Conservation (phyloP, 2,797 vertebrate genomes). For the Ctenosaura bakeri region DNA sequence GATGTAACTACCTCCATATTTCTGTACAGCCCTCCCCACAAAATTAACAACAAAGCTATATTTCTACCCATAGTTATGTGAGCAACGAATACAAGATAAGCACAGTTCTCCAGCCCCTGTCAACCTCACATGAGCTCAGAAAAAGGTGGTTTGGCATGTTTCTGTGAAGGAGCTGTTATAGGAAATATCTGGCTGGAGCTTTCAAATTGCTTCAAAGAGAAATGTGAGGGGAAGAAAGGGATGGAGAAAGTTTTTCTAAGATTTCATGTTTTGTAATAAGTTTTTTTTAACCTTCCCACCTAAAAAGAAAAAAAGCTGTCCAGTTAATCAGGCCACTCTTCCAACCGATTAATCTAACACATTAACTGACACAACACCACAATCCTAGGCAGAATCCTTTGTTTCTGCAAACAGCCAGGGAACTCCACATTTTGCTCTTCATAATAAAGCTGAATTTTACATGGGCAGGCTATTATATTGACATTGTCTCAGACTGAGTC, state of each 20-base stretch:
- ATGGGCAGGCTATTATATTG: constrained; percentile 5
- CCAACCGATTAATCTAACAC: too few relatives aligned
- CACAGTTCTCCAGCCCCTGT: neutral
- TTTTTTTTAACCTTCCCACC: too few relatives aligned
- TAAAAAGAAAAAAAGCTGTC: neutral
- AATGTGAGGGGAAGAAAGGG: too few relatives aligned
- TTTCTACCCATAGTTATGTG: neutral
- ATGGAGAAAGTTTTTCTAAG: neutral
- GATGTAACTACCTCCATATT: neutral
- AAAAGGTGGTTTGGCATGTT: neutral
- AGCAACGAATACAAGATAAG: neutral
- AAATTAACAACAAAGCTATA: neutral
- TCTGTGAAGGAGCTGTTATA: neutral
- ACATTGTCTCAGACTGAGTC: neutral
- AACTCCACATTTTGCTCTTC: neutral
- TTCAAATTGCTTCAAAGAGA: neutral
- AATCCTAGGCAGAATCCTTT: neutral
- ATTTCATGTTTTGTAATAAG: neutral
- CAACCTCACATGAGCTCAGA: neutral
- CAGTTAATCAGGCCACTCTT: neutral
- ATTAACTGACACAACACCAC: neutral
- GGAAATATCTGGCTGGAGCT: neutral
- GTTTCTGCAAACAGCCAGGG: neutral
- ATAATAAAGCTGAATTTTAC: neutral
- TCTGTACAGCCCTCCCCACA: neutral